phyloP scores from a whole-genome alignment of 2,888 invertebrate genomes.

The Erebia palarica region DNA sequence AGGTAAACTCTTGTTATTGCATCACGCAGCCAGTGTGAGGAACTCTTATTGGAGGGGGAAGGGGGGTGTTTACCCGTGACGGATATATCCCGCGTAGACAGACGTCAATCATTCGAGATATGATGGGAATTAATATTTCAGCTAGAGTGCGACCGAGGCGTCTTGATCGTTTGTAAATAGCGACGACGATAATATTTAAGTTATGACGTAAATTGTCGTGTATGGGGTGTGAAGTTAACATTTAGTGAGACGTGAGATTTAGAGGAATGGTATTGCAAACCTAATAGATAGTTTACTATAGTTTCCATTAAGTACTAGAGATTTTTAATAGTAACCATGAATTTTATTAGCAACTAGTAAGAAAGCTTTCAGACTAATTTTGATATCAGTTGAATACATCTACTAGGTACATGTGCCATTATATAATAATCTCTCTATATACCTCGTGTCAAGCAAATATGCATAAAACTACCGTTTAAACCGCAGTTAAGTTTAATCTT shows the following conservation, averaged over 20 bases:
- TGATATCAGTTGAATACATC: too few species aligned
- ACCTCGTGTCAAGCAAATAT: too few species aligned
- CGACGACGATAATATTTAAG: constrained; percentile 18
- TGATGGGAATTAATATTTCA: constrained; percentile 80
- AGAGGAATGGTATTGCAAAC: neutral
- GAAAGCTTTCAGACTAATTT: too few species aligned
- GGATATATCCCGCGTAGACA: constrained; percentile 79
- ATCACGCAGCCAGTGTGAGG: neutral
- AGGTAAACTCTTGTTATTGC: neutral
- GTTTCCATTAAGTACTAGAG: neutral
- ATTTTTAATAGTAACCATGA: too few species aligned
- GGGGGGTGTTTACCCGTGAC: constrained; percentile 73
- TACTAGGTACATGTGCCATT: too few species aligned
- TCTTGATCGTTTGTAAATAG: constrained; percentile 51
- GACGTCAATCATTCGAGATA: constrained; percentile 77
- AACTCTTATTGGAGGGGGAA: constrained; percentile 34
- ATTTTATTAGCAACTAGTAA: too few species aligned
- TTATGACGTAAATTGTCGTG: constrained; percentile 17
- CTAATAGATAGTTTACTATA: neutral
- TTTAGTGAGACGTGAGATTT: constrained; percentile 11
- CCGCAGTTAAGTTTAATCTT: too few species aligned
- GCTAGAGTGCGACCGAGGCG: constrained; percentile 48
- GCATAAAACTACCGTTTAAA: too few species aligned
- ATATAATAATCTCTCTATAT: too few species aligned
- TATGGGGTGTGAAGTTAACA: constrained; percentile 11